Percentiles rank a stretch among this genome's conserved stretches.
phyloP scores from a whole-genome alignment of 2,797 vertebrate species.

The Pogoniulus pusillus region DNA sequence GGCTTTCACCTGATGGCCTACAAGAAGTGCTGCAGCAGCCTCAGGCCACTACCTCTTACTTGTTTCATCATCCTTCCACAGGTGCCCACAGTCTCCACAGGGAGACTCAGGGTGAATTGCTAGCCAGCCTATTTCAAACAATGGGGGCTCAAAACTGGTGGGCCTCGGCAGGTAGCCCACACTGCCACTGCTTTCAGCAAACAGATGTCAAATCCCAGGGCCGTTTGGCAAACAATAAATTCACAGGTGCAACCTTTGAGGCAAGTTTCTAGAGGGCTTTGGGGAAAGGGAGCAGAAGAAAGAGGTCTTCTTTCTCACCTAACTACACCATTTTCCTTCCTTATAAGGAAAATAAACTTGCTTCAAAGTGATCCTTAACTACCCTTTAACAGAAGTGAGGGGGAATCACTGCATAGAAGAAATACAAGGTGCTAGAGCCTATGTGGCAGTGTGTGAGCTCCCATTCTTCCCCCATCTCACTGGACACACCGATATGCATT shows the following conservation, averaged over 20 bases:
- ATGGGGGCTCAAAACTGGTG: neutral
- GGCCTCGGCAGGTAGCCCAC: neutral
- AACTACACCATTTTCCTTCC: neutral
- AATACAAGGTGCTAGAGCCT: neutral
- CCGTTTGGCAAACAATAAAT: neutral
- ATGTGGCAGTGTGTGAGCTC: neutral
- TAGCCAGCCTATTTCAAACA: neutral
- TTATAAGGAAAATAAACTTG: slow-evolving; percentile 3
- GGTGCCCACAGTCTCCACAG: neutral
- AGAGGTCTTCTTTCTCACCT: neutral
- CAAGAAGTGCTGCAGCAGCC: neutral
- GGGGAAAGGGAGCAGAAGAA: neutral
- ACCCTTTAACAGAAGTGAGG: neutral
- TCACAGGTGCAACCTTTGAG: neutral
- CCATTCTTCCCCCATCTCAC: neutral
- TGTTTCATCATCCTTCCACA: rapidly evolving
- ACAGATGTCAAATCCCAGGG: neutral
- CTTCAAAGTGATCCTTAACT: slow-evolving; percentile 3
- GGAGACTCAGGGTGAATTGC: rapidly evolving
- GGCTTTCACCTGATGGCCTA: neutral
- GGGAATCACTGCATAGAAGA: neutral
- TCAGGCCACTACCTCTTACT: neutral
- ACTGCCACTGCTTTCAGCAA: neutral
- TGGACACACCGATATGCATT: slow-evolving; percentile 87
- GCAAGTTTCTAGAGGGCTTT: neutral